Evolutionary conservation across 1,140 invertebrate genomes (phyloP), one percentile per base, ranked within the genome.

Genomic region (Drosophila mauritiana): DNA sequence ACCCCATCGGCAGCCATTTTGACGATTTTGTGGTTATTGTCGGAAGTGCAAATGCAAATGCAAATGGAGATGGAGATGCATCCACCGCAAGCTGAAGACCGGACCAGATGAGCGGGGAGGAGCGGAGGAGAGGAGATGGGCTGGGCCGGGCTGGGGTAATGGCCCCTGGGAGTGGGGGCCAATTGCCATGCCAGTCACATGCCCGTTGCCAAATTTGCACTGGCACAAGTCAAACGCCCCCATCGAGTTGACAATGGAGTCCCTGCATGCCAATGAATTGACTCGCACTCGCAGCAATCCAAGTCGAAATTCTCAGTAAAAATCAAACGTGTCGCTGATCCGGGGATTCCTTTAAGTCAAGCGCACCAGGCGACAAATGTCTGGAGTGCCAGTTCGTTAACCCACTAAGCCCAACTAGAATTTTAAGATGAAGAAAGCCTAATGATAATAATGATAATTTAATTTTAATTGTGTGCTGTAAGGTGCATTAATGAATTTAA

Each of bases 261-360:
- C 65, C 62, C 61, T 75, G 82, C 83, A 88, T 79, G 62, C 68
- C 82, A 82, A 86, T 79, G 83, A 86, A 81, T 73, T 63, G 69
- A 59, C 67, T 63, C 46, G 40, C 34, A 69, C 40, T 70, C 65
- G 42, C 52, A 40, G 37, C 43, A 54, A 37, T 54, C 17, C 37
- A 46, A 56, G 39, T 36, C 37, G 59, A 22, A 69, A 56, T 70
- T 42, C 37, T 36, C 40, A 36, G 34, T 10, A 34, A 58, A 77
- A 77, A 76, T 62, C 73, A 78, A 78, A 84, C 74, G 80, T 84
- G 81, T 69, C 55, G 51, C 73, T 58, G 51, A 78, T 62, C 73
- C 56, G 34, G 34, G 34, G 27, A 34, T 57, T 77, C 49, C 27
- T 25, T 25, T 37, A 54, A 77, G 48, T 77, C 63, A 77, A 61